Evolutionary conservation across 2,888 invertebrate genomes (phyloP).

Genomic region (Rhagophthalmus giganteus): DNA sequence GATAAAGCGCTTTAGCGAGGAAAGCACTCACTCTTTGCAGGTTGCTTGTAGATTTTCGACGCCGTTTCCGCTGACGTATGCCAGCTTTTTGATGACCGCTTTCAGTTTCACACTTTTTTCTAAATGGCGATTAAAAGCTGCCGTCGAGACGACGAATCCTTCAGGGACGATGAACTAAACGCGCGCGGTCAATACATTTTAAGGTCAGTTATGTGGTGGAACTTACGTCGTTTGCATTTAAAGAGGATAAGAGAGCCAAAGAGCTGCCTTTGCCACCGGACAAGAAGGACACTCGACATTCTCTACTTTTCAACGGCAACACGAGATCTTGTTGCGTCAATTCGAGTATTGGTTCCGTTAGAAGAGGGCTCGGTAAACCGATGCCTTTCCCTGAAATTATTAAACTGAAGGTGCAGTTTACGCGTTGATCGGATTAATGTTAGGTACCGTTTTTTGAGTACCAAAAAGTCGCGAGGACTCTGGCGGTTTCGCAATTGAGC

Average conservation of each 20-base stretch:
- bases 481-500: slow-evolving; percentile 50
- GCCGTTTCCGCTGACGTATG: no score
- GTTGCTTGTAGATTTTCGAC: slow-evolving; percentile 72
- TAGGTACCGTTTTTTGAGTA: slow-evolving; percentile 44
- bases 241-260: slow-evolving; percentile 63
- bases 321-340: slow-evolving; percentile 11
- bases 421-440: no score
- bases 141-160: no score
- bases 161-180: slow-evolving; percentile 64
- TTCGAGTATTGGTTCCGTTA: slow-evolving; percentile 28
- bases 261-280: slow-evolving; percentile 83
- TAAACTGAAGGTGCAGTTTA: no score
- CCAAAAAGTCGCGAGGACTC: slow-evolving; percentile 52
- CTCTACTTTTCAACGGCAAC: slow-evolving; percentile 54
- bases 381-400: slow-evolving; percentile 15
- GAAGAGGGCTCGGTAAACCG: slow-evolving; percentile 32
- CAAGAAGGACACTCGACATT: slow-evolving; percentile 59
- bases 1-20: no score
- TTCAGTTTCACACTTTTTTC: background rate
- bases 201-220: slow-evolving; percentile 1
- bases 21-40: no score
- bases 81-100: no score
- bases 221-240: slow-evolving; percentile 56
- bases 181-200: background rate
- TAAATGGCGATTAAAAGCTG: background rate